These are phyloP conservation scores for Bos taurus DNA, from an alignment of 2,113 vertebrate genomes.

Conservation along the genomic window DNA sequence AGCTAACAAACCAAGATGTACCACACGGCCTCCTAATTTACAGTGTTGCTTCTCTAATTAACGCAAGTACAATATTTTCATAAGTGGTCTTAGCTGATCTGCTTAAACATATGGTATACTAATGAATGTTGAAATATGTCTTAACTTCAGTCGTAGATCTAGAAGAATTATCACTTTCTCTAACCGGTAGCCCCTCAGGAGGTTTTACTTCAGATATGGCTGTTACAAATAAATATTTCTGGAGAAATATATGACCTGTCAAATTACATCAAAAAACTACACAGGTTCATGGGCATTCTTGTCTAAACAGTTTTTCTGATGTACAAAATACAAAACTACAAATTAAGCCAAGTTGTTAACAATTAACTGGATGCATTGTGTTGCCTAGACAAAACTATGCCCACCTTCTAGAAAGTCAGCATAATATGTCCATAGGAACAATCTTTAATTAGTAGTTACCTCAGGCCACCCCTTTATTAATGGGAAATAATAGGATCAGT, in stretches of 20 bases:
- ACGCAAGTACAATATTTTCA: neutral
- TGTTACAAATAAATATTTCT: constrained; percentile 20
- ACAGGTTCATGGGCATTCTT: neutral
- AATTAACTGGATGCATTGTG: neutral
- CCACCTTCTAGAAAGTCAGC: neutral
- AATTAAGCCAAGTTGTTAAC: neutral
- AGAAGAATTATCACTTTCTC: neutral
- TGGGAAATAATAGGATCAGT: neutral
- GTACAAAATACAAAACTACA: neutral
- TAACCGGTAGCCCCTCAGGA: neutral
- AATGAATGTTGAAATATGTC: neutral
- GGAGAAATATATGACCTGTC: neutral
- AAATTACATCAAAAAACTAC: neutral
- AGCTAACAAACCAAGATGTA: neutral
- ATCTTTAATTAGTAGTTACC: neutral
- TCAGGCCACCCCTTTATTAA: neutral
- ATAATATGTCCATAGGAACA: neutral
- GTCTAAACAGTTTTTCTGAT: neutral
- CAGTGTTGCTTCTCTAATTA: neutral
- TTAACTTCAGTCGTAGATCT: neutral
- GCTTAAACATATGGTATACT: neutral
- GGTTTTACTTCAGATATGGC: neutral
- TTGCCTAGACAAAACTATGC: neutral
- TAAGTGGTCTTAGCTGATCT: neutral
- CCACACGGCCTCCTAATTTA: neutral